phyloP scores from a whole-genome alignment of 2,797 vertebrate species.

The Sparus aurata region DNA sequence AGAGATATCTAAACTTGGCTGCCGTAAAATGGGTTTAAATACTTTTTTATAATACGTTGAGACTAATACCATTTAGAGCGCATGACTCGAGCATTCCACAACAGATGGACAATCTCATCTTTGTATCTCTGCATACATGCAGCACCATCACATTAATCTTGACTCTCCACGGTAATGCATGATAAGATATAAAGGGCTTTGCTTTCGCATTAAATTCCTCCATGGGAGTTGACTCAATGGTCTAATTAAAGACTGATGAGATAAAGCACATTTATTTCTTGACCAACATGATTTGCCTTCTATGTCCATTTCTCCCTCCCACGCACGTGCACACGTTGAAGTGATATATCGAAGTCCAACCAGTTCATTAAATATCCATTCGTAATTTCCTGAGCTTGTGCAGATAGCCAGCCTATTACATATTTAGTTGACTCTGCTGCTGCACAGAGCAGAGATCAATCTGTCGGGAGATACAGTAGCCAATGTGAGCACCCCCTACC shows the following conservation, averaged over 20 bases:
- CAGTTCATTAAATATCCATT: slow-evolving; percentile 79
- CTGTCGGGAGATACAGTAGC: slow-evolving; percentile 33
- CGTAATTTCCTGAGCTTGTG: slow-evolving; percentile 71
- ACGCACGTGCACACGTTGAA: slow-evolving; percentile 52
- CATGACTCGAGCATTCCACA: not conserved
- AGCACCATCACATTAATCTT: slow-evolving; percentile 32
- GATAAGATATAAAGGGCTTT: slow-evolving; percentile 39
- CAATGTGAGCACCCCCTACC: slow-evolving; percentile 24
- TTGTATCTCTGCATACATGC: slow-evolving; percentile 22
- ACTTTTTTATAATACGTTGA: slow-evolving; percentile 4
- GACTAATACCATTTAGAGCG: slow-evolving; percentile 19
- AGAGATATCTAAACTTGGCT: slow-evolving; percentile 50
- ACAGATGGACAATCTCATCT: slow-evolving; percentile 36
- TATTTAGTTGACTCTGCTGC: slow-evolving; percentile 65
- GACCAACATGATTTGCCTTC: slow-evolving; percentile 51
- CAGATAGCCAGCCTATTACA: slow-evolving; percentile 70
- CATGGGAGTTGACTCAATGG: slow-evolving; percentile 25
- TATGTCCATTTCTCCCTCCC: slow-evolving; percentile 51
- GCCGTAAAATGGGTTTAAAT: slow-evolving; percentile 31
- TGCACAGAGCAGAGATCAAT: slow-evolving; percentile 63
- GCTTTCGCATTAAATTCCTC: slow-evolving; percentile 25
- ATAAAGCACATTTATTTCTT: slow-evolving; percentile 56
- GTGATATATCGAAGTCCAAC: slow-evolving; percentile 70
- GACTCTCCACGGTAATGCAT: slow-evolving; percentile 22
- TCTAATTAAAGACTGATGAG: slow-evolving; percentile 63